Evolutionary conservation across 2,888 invertebrate species (phyloP), one percentile per base, ranked within the genome.

Genomic region (Eristalis tenax): DNA sequence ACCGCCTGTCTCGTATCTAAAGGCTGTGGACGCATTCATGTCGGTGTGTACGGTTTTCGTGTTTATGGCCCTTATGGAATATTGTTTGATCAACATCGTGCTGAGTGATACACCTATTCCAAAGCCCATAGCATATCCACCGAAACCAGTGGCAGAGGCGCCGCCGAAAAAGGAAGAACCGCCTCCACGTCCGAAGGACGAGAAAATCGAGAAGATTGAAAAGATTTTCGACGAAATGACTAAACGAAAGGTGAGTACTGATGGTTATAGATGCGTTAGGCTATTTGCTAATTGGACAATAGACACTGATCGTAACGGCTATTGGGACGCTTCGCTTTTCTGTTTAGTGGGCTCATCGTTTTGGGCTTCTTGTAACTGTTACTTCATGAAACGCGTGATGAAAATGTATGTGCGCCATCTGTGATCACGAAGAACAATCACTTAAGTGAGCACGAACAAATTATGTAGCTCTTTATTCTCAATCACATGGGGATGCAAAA

Each of bases 11-110:
- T 98, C 98, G 1, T 98, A 98, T 92, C 94, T 98, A 65, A 98
- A 98, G 92, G 97, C 98, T 0, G 97, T 98, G 2, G 98, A 98
- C 91, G 97, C 97, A 0, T 98, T 98, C 91, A 98, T 98, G 98
- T 97, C 97, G 18, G 97, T 97, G 23, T 98, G 98, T 92, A 98
- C 98, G 70, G 95, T 98, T 82, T 98, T 98, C 93, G 98, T 98
- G 91, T 98, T 98, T 91, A 97, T 98, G 97, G 98, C 98, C 0
- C 93, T 98, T 70, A 98, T 98, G 98, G 98, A 98, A 92, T 98
- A 98, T 91, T 98, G 97, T 89, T 93, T 98, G 88, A 97, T 98
- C 35, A 98, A 98, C 91, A 97, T 93, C 85, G 93, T 93, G 32
- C 89, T 93, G 1, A 93, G 93, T 40, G 93, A 93, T 82, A 92